Conservation (phyloP, 2,113 vertebrate genomes). For the Leptocoma aspasia region DNA sequence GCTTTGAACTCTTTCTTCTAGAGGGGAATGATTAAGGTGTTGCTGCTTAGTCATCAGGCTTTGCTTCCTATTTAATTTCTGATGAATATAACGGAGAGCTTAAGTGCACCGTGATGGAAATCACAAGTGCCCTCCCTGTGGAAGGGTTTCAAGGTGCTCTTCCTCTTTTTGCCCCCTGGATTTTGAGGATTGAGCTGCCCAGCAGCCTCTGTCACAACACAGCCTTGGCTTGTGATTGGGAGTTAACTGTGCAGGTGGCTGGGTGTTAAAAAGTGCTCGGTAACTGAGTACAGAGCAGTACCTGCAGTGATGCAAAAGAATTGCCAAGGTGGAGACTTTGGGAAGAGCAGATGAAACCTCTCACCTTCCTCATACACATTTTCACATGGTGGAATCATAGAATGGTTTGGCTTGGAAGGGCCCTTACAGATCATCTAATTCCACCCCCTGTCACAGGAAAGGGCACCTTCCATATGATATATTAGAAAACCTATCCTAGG, state of each 20-base stretch:
- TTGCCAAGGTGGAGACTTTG: background rate
- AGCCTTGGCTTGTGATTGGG: background rate
- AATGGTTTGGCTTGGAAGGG: background rate
- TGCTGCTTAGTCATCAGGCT: slow-evolving; percentile 3
- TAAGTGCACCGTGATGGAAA: background rate
- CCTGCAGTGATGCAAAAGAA: background rate
- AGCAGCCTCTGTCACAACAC: background rate
- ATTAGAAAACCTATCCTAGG: background rate
- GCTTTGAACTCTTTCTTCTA: background rate
- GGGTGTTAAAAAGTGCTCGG: background rate
- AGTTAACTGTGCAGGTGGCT: background rate
- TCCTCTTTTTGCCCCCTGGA: background rate
- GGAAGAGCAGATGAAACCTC: background rate
- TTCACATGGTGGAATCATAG: background rate
- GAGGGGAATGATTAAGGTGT: background rate
- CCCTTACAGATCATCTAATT: background rate
- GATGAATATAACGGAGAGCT: background rate
- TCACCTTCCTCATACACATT: background rate
- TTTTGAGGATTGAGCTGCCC: background rate
- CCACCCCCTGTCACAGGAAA: background rate
- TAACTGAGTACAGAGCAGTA: background rate
- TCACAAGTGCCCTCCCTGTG: fast-evolving
- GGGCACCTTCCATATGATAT: background rate
- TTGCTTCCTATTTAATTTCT: background rate
- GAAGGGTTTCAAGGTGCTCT: background rate